Percentiles rank a stretch among this genome's conserved stretches.
Conservation (phyloP, 2,888 invertebrate species). For the Gordius sp. region DNA sequence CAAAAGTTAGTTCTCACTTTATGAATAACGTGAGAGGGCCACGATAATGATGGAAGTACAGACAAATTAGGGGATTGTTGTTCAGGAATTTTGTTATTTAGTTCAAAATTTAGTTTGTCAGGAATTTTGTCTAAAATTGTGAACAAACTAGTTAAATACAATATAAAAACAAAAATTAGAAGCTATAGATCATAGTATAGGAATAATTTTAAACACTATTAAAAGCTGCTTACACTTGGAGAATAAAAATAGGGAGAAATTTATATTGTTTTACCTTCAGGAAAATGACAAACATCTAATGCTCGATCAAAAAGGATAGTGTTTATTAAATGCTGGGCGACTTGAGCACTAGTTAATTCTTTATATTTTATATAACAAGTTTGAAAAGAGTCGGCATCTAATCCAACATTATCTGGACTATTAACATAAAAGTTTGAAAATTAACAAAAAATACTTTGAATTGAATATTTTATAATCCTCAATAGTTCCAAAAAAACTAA, state of each 20-base stretch:
- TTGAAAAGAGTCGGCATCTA: conserved; percentile 35
- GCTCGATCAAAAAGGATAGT: conserved; percentile 95
- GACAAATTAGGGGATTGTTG: background rate
- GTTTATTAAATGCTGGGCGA: conserved; percentile 92
- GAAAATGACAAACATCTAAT: conserved; percentile 67
- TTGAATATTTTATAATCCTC: conserved; percentile 3
- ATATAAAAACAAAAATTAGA: conserved; percentile 14
- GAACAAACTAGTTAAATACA: background rate
- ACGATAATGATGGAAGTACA: background rate
- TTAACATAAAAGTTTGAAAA: background rate
- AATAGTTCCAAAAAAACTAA: background rate
- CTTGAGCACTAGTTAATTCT: conserved; percentile 55
- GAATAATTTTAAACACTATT: too few relatives aligned
- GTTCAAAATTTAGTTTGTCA: background rate
- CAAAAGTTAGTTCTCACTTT: background rate
- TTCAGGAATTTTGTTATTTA: background rate
- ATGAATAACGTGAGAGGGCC: conserved; percentile 12
- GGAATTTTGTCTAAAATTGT: background rate
- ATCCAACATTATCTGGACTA: background rate
- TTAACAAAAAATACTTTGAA: background rate
- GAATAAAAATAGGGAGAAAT: background rate
- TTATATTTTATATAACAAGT: conserved; percentile 88
- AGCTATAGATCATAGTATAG: background rate
- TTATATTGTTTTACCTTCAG: conserved; percentile 32
- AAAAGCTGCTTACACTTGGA: background rate